Conservation (phyloP, 2,113 vertebrate genomes). For the Rhabdomys dilectus region DNA sequence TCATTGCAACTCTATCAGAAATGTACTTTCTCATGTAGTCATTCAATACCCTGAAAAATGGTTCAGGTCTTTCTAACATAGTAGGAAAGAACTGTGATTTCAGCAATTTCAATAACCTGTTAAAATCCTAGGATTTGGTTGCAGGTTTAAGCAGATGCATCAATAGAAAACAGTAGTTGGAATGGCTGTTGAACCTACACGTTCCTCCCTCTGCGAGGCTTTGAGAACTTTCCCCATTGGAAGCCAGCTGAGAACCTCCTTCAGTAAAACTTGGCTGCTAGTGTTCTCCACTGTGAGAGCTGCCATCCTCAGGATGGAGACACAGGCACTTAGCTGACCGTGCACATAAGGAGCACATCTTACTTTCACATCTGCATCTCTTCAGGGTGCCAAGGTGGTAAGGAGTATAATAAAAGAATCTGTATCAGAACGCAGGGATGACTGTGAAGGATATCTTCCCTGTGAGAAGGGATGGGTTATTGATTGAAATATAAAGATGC, state of each 20-base stretch:
- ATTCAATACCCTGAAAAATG: neutral
- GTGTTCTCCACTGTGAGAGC: neutral
- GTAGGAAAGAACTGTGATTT: neutral
- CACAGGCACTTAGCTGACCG: neutral
- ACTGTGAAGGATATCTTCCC: neutral
- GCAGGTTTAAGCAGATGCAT: neutral
- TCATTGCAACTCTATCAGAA: neutral
- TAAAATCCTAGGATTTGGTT: neutral
- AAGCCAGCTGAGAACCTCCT: neutral
- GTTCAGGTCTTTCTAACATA: neutral
- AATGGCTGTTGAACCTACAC: neutral
- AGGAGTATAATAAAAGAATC: neutral
- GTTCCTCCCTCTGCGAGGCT: neutral
- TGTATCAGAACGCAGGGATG: neutral
- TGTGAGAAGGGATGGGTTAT: neutral
- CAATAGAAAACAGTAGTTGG: conserved; percentile 1
- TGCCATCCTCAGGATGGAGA: neutral
- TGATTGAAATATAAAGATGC: neutral
- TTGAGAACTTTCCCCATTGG: neutral
- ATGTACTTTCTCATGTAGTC: neutral
- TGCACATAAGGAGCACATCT: neutral
- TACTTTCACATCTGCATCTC: neutral
- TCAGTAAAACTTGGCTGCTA: neutral
- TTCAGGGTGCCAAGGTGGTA: neutral
- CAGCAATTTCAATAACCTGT: neutral